phyloP scores from a whole-genome alignment of 1,140 invertebrate species.

The Trialeurodes vaporariorum region DNA sequence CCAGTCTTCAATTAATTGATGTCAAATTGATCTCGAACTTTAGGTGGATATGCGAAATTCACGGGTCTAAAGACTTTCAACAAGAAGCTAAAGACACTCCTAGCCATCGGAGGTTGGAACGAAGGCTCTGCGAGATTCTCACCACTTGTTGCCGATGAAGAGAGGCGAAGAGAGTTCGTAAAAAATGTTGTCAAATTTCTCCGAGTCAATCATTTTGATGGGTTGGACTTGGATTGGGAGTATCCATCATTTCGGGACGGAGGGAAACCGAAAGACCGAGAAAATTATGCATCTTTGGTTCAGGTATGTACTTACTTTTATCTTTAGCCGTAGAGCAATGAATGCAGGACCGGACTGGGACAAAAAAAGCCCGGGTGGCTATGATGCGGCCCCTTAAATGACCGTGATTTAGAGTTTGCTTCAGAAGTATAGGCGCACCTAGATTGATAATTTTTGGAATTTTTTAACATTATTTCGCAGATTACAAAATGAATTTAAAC shows the following conservation, averaged over 20 bases:
- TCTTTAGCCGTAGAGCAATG: too few species aligned
- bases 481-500: too few species aligned
- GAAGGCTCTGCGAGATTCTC: conserved; percentile 84
- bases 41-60: conserved; percentile 92
- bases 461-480: too few species aligned
- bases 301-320: conserved; percentile 48
- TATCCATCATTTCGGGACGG: conserved; percentile 87
- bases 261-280: conserved; percentile 74
- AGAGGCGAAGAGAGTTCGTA: conserved; percentile 65
- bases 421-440: too few species aligned
- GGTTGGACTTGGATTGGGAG: conserved; percentile 93
- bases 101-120: conserved; percentile 95
- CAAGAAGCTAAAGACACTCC: conserved; percentile 78
- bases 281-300: conserved; percentile 81
- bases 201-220: conserved; percentile 86
- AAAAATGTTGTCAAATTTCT: conserved; percentile 80
- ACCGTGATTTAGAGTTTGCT: too few species aligned
- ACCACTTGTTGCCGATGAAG: conserved; percentile 64
- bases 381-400: too few species aligned
- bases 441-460: too few species aligned
- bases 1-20: too few species aligned
- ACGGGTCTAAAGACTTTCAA: conserved; percentile 86
- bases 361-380: too few species aligned
- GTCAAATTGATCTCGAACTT: too few species aligned
- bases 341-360: too few species aligned